phyloP scores from a whole-genome alignment of 2,113 vertebrate species.

The Carassius auratus region DNA sequence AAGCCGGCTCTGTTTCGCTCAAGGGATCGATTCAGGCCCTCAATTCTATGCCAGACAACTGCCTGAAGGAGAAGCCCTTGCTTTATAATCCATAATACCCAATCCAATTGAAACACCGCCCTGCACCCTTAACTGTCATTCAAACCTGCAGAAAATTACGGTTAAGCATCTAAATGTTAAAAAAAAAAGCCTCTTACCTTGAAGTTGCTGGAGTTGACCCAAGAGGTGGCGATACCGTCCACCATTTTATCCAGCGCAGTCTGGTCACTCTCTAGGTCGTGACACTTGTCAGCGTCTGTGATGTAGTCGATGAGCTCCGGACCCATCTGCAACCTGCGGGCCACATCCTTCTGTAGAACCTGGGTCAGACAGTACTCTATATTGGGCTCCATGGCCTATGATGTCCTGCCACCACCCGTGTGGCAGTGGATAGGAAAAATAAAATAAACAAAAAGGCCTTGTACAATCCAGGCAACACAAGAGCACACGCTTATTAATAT shows the following conservation, averaged over 20 bases:
- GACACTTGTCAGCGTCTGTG: constrained; percentile 89
- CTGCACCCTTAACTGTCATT: neutral
- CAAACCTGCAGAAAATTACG: neutral
- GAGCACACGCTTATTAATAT: constrained; percentile 61
- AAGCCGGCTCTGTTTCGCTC: neutral
- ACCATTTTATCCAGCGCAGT: constrained; percentile 95
- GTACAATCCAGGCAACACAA: constrained; percentile 38
- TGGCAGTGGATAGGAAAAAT: constrained; percentile 43
- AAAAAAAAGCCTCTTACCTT: constrained; percentile 81
- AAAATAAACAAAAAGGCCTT: constrained; percentile 38
- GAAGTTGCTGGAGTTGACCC: constrained; percentile 99
- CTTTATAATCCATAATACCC: constrained; percentile 19
- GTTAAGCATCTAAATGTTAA: neutral
- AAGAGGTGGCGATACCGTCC: constrained; percentile 92
- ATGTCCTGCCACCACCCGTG: constrained; percentile 48
- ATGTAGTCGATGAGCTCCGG: constrained; percentile 95
- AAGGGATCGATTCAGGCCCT: constrained; percentile 4
- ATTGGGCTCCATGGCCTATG: constrained; percentile 83
- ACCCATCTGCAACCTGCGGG: constrained; percentile 91
- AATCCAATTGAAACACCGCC: neutral
- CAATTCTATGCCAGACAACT: constrained; percentile 15
- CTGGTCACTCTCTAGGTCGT: constrained; percentile 95
- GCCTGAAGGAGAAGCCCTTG: constrained; percentile 18
- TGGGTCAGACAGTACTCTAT: constrained; percentile 93
- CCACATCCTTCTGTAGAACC: constrained; percentile 96